These are phyloP conservation scores for Pachyseris speciosa DNA, from an alignment of 64 coral and sea anemone genomes.

Conservation along the genomic window DNA sequence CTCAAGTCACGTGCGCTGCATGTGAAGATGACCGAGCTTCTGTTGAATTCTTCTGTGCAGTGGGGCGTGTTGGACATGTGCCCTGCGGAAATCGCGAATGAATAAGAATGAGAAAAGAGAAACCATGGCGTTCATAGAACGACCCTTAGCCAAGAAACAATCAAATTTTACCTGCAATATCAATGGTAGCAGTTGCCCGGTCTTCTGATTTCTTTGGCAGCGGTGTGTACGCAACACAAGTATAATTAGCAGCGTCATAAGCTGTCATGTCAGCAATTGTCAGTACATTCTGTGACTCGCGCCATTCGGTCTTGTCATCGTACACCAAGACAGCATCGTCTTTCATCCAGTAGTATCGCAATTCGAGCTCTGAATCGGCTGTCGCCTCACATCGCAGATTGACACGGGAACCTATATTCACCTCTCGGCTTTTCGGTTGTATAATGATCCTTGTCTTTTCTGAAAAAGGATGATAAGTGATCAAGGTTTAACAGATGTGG, in stretches of 20 bases:
- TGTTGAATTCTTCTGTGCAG: too few relatives aligned
- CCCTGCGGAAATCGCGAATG: too few relatives aligned
- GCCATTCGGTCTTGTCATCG: slow-evolving; percentile 36
- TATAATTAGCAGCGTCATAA: slow-evolving; percentile 65
- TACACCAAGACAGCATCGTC: slow-evolving; percentile 28
- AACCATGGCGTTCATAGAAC: too few relatives aligned
- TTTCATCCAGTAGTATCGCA: slow-evolving; percentile 62
- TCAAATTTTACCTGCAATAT: slow-evolving; percentile 65
- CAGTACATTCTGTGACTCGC: slow-evolving; percentile 11
- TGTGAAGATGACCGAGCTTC: too few relatives aligned
- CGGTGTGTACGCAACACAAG: slow-evolving; percentile 75
- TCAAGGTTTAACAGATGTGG: too few relatives aligned
- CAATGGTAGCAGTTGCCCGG: slow-evolving; percentile 6
- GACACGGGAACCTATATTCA: background rate
- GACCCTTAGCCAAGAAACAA: too few relatives aligned
- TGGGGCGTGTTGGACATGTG: too few relatives aligned
- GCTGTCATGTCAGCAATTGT: slow-evolving; percentile 34
- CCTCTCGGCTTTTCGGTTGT: background rate
- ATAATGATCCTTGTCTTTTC: background rate
- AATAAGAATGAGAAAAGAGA: too few relatives aligned
- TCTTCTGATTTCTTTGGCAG: slow-evolving; percentile 38
- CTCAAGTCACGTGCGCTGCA: too few relatives aligned
- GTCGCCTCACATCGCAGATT: slow-evolving; percentile 43
- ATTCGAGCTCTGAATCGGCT: background rate
- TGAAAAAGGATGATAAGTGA: too few relatives aligned